Conservation (phyloP, 2,888 invertebrate species). For the Lysandra bellargus region DNA sequence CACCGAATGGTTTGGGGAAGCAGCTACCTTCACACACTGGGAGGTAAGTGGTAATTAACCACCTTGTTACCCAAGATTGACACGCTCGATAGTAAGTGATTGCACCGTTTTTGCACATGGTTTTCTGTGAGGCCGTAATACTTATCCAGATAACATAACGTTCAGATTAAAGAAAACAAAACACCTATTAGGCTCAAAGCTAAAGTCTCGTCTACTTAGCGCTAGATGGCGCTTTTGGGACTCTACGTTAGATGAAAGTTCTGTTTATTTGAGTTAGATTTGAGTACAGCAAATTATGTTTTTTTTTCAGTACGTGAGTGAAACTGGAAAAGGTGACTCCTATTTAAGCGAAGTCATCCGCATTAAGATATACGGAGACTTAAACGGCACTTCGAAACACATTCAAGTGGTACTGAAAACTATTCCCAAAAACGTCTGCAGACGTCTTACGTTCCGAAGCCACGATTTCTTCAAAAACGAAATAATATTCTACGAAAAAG, state of each 20-base stretch:
- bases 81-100: too few relatives aligned
- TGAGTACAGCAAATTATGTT: not conserved
- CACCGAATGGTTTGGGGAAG: conserved; percentile 61
- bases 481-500: conserved; percentile 82
- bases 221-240: too few relatives aligned
- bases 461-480: conserved; percentile 86
- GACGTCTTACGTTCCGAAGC: conserved; percentile 83
- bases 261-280: too few relatives aligned
- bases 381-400: conserved; percentile 50
- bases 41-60: conserved; percentile 52
- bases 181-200: too few relatives aligned
- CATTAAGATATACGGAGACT: conserved; percentile 76
- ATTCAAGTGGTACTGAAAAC: conserved; percentile 83
- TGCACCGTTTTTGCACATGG: too few relatives aligned
- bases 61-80: too few relatives aligned
- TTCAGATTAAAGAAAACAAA: too few relatives aligned
- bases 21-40: conserved; percentile 63
- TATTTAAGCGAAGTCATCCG: conserved; percentile 84
- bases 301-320: conserved; percentile 63
- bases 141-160: too few relatives aligned
- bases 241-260: too few relatives aligned
- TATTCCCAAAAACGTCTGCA: conserved; percentile 82
- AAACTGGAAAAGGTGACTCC: conserved; percentile 83
- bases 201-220: too few relatives aligned
- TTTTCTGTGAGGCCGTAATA: too few relatives aligned